Evolutionary conservation across 2,797 vertebrate species (phyloP).

Genomic region (Craterocephalus amniculus): DNA sequence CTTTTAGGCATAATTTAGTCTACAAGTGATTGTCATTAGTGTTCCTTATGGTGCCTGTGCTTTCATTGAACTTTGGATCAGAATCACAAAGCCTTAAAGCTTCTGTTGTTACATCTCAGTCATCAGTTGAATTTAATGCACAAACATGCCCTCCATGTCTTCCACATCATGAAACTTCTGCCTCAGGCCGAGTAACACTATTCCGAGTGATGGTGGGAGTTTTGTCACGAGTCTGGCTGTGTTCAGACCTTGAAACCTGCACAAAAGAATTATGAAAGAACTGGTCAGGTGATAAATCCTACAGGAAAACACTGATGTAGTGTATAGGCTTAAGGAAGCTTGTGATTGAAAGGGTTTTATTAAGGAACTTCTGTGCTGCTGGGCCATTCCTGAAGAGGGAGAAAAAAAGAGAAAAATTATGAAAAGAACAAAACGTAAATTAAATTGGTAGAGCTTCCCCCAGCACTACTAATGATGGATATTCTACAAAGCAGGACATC

Average conservation of each 20-base stretch:
- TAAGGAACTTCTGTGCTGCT: constrained; percentile 17
- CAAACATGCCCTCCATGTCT: constrained; percentile 29
- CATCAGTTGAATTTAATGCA: constrained; percentile 45
- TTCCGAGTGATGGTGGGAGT: constrained; percentile 29
- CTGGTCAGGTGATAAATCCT: constrained; percentile 37
- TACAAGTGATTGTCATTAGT: constrained; percentile 21
- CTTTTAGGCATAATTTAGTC: constrained; percentile 1
- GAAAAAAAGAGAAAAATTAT: neutral
- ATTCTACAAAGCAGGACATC: constrained; percentile 26
- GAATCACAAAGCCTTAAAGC: constrained; percentile 37
- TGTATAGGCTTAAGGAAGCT: constrained; percentile 8
- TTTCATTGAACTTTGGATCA: constrained; percentile 58
- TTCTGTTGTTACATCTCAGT: constrained; percentile 47
- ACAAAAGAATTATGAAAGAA: constrained; percentile 45
- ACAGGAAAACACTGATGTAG: constrained; percentile 21
- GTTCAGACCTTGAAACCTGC: constrained; percentile 38
- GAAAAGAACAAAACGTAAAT: neutral
- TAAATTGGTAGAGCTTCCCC: constrained; percentile 5
- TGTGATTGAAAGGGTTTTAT: constrained; percentile 25
- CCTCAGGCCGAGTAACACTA: constrained; percentile 29
- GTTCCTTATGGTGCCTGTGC: constrained; percentile 42
- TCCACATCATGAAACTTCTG: constrained; percentile 33
- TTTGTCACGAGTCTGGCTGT: constrained; percentile 24
- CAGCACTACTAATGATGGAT: constrained; percentile 8
- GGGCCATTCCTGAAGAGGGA: neutral